Conservation (phyloP, 2,113 vertebrate species). For the Laticauda laticaudata region DNA sequence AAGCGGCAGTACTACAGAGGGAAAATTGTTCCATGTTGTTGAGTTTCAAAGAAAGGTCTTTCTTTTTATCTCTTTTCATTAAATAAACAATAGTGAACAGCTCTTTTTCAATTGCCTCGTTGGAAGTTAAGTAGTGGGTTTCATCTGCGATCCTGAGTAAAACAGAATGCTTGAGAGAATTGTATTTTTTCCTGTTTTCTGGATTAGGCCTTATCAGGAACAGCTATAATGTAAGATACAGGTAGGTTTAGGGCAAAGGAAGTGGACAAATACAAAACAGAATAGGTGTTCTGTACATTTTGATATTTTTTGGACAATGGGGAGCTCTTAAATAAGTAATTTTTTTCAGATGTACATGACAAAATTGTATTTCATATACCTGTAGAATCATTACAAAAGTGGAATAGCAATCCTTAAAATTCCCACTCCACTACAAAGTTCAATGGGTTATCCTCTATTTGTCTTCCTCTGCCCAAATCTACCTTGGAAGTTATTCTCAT, state of each 20-base stretch:
- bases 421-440: background rate
- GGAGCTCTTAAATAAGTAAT: background rate
- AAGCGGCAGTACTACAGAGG: slow-evolving; percentile 55
- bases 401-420: background rate
- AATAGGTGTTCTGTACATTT: background rate
- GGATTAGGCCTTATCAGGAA: slow-evolving; percentile 7
- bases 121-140: slow-evolving; percentile 31
- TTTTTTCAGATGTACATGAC: background rate
- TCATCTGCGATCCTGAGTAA: slow-evolving; percentile 2
- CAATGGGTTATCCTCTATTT: background rate
- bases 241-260: background rate
- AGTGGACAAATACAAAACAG: background rate
- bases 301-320: background rate
- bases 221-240: background rate
- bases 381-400: background rate
- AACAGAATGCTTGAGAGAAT: slow-evolving; percentile 5
- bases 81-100: slow-evolving; percentile 19
- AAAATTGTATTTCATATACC: background rate
- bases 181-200: background rate
- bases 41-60: slow-evolving; percentile 32
- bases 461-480: background rate
- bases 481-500: background rate
- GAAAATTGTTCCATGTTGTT: slow-evolving; percentile 36
- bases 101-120: slow-evolving; percentile 28
- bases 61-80: slow-evolving; percentile 17